Base-by-base conservation (phyloP, 1,140 invertebrate genomes). In the Eupristina koningsbergeri region DNA sequence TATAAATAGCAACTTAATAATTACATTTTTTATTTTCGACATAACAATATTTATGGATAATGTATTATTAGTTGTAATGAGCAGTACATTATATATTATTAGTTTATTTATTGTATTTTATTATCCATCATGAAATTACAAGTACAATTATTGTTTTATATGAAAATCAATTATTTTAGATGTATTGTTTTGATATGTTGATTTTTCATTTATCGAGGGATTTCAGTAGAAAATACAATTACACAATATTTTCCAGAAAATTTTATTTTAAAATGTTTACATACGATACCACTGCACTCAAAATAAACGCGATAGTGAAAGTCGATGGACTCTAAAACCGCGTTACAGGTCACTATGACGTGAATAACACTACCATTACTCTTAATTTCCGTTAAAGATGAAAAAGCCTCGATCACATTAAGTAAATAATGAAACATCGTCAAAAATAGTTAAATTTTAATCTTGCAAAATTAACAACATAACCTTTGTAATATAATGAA, bases 261-360 rank as follows among this genome's bases (percentile, higher is more conserved):
- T 45, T 79, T 3, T 45, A 31, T 71, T 80, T 71, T 36, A 58
- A 76, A 75, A 75, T 76, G 41, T 81, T 77, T 74, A 76, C 45
- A 45, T 31, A 69, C 34, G 15, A 22, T 77, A 8, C 45, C 45
- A 45, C 19, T 67, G 36, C 19, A 67, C 41, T 83, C 45, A 29
- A 50, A 83, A 83, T 19, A 64, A 67, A 83, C 61, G 76, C 69
- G 36, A 58, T 69, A 69, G 45, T 47, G 31, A 53, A 58, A 83
- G 9, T 67, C 58, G 41, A 64, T 50, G 34, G 13, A 69, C 41
- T 77, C 71, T 53, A 22, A 77, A 83, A 83, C 77, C 63, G 61
- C 31, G 39, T 83, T 83, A 83, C 36, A 76, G 73, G 81, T 83
- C 34, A 77, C 74, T 83, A 77, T 83, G 81, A 83, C 63, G 74